Evolutionary conservation across 2,113 vertebrate genomes (phyloP).

Genomic region (Talpa occidentalis): DNA sequence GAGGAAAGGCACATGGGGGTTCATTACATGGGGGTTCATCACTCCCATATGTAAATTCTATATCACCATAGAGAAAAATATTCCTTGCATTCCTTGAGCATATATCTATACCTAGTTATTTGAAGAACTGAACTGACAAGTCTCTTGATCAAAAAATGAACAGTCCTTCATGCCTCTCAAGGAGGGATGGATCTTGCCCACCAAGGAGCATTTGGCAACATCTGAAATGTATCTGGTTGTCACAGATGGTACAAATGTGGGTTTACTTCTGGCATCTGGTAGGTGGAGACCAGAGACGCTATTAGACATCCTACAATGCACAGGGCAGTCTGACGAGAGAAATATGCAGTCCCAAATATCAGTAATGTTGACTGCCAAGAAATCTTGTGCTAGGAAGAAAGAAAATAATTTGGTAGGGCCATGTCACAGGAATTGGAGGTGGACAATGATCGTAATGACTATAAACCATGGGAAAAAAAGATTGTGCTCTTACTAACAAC

Average conservation of each 20-base stretch:
- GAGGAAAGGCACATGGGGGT: neutral
- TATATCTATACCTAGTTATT: neutral
- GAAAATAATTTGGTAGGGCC: neutral
- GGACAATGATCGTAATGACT: too few species aligned
- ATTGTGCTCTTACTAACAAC: neutral
- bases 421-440: too few species aligned
- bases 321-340: neutral
- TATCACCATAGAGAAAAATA: neutral
- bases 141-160: neutral
- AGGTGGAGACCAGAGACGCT: neutral
- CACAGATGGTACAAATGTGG: too few species aligned
- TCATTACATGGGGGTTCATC: too few species aligned
- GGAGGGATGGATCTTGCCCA: too few species aligned
- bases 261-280: too few species aligned
- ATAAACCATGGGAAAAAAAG: neutral
- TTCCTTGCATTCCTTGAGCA: too few species aligned
- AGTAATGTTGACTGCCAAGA: neutral
- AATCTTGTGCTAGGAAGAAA: neutral
- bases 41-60: neutral
- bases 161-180: neutral
- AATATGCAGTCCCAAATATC: too few species aligned
- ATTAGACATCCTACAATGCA: fast-evolving
- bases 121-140: neutral
- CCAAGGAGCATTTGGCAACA: fast-evolving
- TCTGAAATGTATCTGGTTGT: neutral